Base-by-base conservation (phyloP, 2,888 invertebrate genomes). In the Lysandra coridon region DNA sequence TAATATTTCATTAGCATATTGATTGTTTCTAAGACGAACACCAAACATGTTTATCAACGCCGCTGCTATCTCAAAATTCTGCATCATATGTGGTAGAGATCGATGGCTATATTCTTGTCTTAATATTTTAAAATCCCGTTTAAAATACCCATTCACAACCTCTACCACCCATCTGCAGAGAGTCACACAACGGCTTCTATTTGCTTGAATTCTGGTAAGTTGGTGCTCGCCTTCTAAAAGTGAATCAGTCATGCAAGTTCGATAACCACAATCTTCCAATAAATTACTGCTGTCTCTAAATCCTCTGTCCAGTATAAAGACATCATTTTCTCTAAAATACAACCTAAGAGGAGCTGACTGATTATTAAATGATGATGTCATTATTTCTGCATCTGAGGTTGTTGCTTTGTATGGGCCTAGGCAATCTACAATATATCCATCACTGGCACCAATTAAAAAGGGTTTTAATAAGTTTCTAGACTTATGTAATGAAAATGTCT, bases 71-170 rank as follows among this genome's bases (percentile, higher is more conserved):
- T 69, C 79, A 80, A 82, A 82, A 80, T 82, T 81, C 49, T 3
- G 80, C 74, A 3, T 30, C 7, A 75, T 83, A 44, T 44, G 44
- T 44, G 44, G 44, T 44, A 44, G 44, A 44, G 44, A 44, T 44
- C 44, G 44, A 44, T 83, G 78, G 80, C 79, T n/a, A 80, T 78
- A 82, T 14, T 81, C 73, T 53, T 79, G 78, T 40, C 83, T 73
- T 10, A 81, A 81, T 77, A 82, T 53, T 78, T 82, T 82, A 69
- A 79, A 82, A 77, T 76, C 82, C 60, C 81, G 80, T 62, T 79
- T 74, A 73, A 81, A 73, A 30, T 81, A 79, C 10, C 79, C 79
- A 53, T 73, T 78, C 33, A 80, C 79, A 17, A 81, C 62, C 49
- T 80, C 78, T 23, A 80, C 79, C 76, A 80, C 79, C 80, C 81